Conservation (phyloP, 1,140 invertebrate species). For the Lepidotrigona ventralis region DNA sequence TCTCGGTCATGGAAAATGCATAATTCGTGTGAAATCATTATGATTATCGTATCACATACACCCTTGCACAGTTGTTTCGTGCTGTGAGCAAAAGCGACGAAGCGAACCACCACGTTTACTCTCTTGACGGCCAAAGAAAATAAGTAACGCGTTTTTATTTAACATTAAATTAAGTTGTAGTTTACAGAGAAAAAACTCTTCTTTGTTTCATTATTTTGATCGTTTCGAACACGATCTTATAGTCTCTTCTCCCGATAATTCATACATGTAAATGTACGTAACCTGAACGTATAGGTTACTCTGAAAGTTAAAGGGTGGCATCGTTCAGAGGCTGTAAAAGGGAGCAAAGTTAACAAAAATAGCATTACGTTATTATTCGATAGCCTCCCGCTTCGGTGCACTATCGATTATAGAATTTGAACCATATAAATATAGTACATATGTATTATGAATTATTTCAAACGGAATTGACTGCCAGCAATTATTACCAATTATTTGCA, state of each 20-base stretch:
- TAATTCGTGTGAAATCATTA: slow-evolving; percentile 2
- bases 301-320: background rate
- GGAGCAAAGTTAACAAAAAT: background rate
- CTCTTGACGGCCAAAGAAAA: slow-evolving; percentile 36
- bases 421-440: background rate
- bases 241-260: background rate
- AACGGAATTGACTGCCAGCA: slow-evolving; percentile 1
- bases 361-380: background rate
- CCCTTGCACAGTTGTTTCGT: slow-evolving; percentile 1
- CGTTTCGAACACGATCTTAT: background rate
- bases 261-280: background rate
- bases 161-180: background rate
- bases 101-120: background rate
- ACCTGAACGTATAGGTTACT: background rate
- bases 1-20: slow-evolving; percentile 25
- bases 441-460: background rate
- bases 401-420: slow-evolving; percentile 14
- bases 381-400: background rate
- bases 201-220: background rate
- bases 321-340: background rate
- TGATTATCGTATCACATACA: slow-evolving; percentile 2
- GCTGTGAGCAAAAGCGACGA: background rate
- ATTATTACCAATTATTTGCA: background rate
- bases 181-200: background rate
- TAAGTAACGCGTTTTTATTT: background rate